Conservation (phyloP, 1,140 invertebrate species). For the Cherax quadricarinatus region DNA sequence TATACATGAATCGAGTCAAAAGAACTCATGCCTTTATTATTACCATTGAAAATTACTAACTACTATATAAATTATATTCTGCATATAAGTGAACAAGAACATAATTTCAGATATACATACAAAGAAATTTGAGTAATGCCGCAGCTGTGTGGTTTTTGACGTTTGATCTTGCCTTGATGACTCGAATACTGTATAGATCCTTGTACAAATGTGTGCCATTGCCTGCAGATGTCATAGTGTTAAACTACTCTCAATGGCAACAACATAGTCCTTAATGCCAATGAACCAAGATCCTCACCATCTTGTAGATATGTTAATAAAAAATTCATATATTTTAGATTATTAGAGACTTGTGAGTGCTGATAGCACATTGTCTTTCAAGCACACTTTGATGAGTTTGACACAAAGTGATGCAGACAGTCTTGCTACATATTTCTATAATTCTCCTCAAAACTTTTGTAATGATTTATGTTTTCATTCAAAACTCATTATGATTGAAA, state of each 20-base stretch:
- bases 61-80: background rate
- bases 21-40: background rate
- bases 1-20: background rate
- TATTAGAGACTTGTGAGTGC: background rate
- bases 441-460: background rate
- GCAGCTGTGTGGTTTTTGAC: background rate
- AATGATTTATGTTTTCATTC: conserved; percentile 8
- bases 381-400: background rate
- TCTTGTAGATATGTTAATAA: conserved; percentile 19
- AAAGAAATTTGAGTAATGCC: background rate
- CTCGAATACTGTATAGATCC: background rate
- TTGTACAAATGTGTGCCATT: conserved; percentile 16
- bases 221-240: background rate
- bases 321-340: conserved; percentile 17
- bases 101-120: background rate
- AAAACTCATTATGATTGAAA: background rate
- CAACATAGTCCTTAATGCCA: background rate
- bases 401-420: conserved; percentile 16
- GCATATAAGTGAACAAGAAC: background rate
- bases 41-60: background rate
- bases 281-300: conserved; percentile 12
- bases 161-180: background rate
- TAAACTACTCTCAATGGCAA: conserved; percentile 8
- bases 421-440: background rate
- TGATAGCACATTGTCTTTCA: conserved; percentile 14